phyloP scores from a whole-genome alignment of 1,140 invertebrate genomes.

The Dendroctonus ponderosae region DNA sequence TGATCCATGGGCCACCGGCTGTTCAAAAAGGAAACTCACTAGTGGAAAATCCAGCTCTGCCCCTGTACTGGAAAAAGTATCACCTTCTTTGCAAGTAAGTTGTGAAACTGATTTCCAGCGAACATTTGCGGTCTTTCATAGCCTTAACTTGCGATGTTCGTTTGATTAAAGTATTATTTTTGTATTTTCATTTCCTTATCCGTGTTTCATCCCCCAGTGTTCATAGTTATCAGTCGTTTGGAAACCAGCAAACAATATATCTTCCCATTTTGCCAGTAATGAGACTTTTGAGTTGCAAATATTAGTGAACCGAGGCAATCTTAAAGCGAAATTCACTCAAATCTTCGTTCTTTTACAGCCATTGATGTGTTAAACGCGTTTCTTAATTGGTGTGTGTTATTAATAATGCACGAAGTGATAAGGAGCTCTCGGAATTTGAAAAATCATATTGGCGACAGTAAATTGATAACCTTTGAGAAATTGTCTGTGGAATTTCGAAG shows the following conservation, averaged over 20 bases:
- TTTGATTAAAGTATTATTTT: too few relatives aligned
- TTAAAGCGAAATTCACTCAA: neutral
- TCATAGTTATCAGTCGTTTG: too few relatives aligned
- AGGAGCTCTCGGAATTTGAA: conserved; percentile 5
- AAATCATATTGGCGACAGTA: conserved; percentile 10
- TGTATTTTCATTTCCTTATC: too few relatives aligned
- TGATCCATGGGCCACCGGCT: conserved; percentile 13
- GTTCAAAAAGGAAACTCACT: conserved; percentile 7
- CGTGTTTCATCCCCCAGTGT: too few relatives aligned
- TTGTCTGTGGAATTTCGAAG: conserved; percentile 18
- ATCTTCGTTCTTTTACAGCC: neutral
- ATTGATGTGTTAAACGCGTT: conserved; percentile 2
- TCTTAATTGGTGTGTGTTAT: conserved; percentile 4
- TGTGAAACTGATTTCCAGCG: neutral
- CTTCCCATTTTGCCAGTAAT: too few relatives aligned
- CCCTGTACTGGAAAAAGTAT: conserved; percentile 43
- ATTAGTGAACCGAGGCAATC: too few relatives aligned
- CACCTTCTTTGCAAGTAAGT: conserved; percentile 29
- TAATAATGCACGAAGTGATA: conserved; percentile 6
- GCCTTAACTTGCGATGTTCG: too few relatives aligned
- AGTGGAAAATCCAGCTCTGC: conserved; percentile 42
- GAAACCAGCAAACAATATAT: too few relatives aligned
- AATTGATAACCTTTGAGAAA: conserved; percentile 11
- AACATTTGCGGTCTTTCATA: too few relatives aligned
- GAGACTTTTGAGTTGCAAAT: too few relatives aligned